Base-by-base conservation (phyloP, 2,113 vertebrate species). In the Hemiprocne comata region DNA sequence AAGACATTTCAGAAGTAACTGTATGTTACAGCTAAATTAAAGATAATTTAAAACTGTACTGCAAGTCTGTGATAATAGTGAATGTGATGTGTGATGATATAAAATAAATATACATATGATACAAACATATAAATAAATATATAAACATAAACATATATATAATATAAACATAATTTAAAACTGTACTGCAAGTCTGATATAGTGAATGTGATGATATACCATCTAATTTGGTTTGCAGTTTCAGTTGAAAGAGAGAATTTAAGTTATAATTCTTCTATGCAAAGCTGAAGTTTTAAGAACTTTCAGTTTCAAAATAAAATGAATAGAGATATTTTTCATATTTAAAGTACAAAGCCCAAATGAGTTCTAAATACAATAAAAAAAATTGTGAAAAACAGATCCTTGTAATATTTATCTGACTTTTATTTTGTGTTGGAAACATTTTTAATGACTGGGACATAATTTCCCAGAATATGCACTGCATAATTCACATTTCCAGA, bases 161-260 rank as follows among this genome's bases (percentile, higher is more conserved):
- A n/a, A n/a, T n/a, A n/a, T n/a, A n/a, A n/a, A n/a, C n/a, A n/a
- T n/a, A n/a, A n/a, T n/a, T n/a, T n/a, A n/a, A n/a, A n/a, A n/a
- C n/a, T n/a, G n/a, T n/a, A n/a, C n/a, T n/a, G n/a, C n/a, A n/a
- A n/a, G n/a, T n/a, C n/a, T n/a, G n/a, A n/a, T n/a, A n/a, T n/a
- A n/a, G n/a, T n/a, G n/a, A n/a, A n/a, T n/a, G n/a, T n/a, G n/a
- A n/a, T n/a, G n/a, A n/a, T n/a, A n/a, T n/a, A n/a, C n/a, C n/a
- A n/a, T n/a, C n/a, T 82, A n/a, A 94, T 89, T 95, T 67, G 54
- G 83, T 89, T 66, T 86, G 92, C 36, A 89, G 18, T 86, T 80
- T 75, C 17, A 75, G 38, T 8, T 91, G 23, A 93, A 85, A 72
- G 65, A 60, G 16, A 88, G 75, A 94, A 95, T 91, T 94, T 69